Evolutionary conservation across 2,113 vertebrate species (phyloP), one percentile per base, ranked within the genome.

Genomic region (Strix uralensis): DNA sequence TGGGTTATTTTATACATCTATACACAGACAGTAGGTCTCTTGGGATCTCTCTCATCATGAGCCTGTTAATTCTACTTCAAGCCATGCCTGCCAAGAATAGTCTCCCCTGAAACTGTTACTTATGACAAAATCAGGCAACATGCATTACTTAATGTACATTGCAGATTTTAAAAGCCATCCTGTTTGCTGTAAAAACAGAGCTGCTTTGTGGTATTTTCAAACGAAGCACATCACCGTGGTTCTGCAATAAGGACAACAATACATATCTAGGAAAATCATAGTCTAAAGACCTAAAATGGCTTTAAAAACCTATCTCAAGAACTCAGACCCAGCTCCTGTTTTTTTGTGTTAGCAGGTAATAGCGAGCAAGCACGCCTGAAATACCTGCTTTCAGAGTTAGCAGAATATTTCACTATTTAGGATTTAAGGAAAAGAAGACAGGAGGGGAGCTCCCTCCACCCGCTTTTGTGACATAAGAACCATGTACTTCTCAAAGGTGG

Each of bases 71-170:
- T 90, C 86, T 51, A 71, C 86, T 84, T 84, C 34, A 91, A 81
- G 75, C 11, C 81, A 15, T 26, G 36, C 21, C 77, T 93, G 96
- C 83, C 94, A 96, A 86, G 75, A 84, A 86, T 3, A 67, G 69
- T 29, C 65, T 90, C 46, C 75, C 21, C 46, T 71, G 61, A 95
- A 92, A 96, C 51, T 54, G 21, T 52, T 92, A 66, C 20, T 90
- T 88, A 94, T 29, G 57, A 88, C 47, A 95, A 96, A 97, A 78
- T 92, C 94, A 94, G 90, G 44, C 69, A 92, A 73, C 14, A 13
- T 26, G 52, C 14, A 36, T 29, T 83, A 67, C n/a, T 67, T 93
- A 86, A 95, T 79, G 80, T 49, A 71, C 40, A 57, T 72, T 65
- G 54, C 92, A 95, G 88, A 81, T 81, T 81, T 86, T 21, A 71